Evolutionary conservation across 1,140 invertebrate genomes (phyloP).

Genomic region (Trichogramma pretiosum): DNA sequence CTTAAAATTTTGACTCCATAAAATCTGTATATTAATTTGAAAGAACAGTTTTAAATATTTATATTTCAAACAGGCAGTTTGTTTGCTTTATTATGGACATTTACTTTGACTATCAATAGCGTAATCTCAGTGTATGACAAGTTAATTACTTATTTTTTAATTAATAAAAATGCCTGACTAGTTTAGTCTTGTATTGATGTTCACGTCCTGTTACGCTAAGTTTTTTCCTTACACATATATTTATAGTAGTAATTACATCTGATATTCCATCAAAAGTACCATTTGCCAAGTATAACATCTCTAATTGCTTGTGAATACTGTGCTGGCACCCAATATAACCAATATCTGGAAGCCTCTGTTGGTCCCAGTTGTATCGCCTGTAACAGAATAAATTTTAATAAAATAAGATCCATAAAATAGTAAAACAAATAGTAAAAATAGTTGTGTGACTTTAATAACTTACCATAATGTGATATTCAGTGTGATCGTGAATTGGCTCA

Average conservation of each 20-base stretch:
- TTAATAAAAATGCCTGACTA: constrained; percentile 43
- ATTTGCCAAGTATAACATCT: constrained; percentile 81
- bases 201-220: constrained; percentile 26
- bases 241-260: too few species aligned
- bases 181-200: constrained; percentile 37
- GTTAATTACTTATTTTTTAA: constrained; percentile 36
- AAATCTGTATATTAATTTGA: too few species aligned
- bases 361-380: constrained; percentile 78
- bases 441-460: constrained; percentile 21
- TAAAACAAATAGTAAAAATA: constrained; percentile 1
- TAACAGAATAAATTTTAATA: constrained; percentile 24
- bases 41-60: too few species aligned
- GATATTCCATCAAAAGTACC: constrained; percentile 81
- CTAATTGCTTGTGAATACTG: constrained; percentile 88
- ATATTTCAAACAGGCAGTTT: constrained; percentile 6
- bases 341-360: constrained; percentile 82
- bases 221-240: too few species aligned
- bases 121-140: constrained; percentile 30
- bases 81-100: constrained; percentile 4
- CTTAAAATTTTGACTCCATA: too few species aligned
- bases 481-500: constrained; percentile 82
- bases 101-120: constrained; percentile 24
- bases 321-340: constrained; percentile 92
- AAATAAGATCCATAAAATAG: too few species aligned
- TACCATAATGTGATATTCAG: constrained; percentile 91